Evolutionary conservation across 2,888 invertebrate species (phyloP).

Genomic region (Smittia sp.): DNA sequence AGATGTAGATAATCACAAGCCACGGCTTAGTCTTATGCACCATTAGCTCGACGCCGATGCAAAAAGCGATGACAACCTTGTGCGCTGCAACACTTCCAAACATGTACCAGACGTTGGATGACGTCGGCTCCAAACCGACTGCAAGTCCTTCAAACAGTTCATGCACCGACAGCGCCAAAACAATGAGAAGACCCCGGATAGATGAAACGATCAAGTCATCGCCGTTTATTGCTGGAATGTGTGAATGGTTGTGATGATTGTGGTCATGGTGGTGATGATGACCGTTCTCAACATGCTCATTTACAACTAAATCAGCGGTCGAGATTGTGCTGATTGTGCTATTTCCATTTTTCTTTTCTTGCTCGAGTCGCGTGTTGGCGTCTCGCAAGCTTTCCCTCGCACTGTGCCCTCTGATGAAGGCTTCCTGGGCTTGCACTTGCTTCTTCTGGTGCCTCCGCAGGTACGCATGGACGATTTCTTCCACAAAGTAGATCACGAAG

Average conservation of each 20-base stretch:
- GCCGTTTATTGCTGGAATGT: slow-evolving; percentile 53
- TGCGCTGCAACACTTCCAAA: slow-evolving; percentile 81
- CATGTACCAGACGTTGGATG: slow-evolving; percentile 68
- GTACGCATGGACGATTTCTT: slow-evolving; percentile 72
- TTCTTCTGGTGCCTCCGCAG: slow-evolving; percentile 58
- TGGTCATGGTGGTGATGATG: no score
- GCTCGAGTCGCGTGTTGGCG: slow-evolving; percentile 43
- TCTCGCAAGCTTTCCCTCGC: slow-evolving; percentile 47
- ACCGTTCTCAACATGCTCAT: slow-evolving; percentile 32
- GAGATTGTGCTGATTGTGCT: slow-evolving; percentile 52
- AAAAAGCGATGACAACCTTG: slow-evolving; percentile 83
- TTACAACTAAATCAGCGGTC: slow-evolving; percentile 55
- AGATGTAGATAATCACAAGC: slow-evolving; percentile 65
- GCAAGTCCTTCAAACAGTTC: slow-evolving; percentile 84
- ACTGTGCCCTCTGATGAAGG: slow-evolving; percentile 50
- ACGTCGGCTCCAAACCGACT: slow-evolving; percentile 70
- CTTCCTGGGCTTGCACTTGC: slow-evolving; percentile 42
- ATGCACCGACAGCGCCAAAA: slow-evolving; percentile 79
- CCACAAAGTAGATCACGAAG: slow-evolving; percentile 75
- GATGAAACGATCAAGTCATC: slow-evolving; percentile 51
- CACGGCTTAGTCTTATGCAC: slow-evolving; percentile 65
- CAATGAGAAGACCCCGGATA: slow-evolving; percentile 72
- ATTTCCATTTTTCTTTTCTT: slow-evolving; percentile 1
- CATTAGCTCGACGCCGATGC: slow-evolving; percentile 79
- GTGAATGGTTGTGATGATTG: slow-evolving; percentile 46